Base-by-base conservation (phyloP, 1,140 invertebrate species). In the Drosophila parabipectinata region DNA sequence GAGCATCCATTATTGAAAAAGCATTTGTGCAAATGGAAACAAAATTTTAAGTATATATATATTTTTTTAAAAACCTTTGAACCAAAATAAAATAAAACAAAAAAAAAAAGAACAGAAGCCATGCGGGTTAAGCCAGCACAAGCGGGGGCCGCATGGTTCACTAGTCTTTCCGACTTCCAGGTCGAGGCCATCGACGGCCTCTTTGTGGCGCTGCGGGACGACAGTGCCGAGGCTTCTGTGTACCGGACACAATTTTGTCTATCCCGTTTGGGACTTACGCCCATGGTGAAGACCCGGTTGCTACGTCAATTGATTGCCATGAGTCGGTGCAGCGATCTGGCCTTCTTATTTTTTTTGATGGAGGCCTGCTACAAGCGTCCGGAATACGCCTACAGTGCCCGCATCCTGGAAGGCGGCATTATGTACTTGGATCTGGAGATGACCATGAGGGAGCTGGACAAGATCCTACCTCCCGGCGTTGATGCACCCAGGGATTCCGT, bases 341-440 rank as follows among this genome's bases (percentile, higher is more conserved):
- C 72, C 15, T 76, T 77, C 1, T 50, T 77, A 3, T 76, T 76
- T 44, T 77, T 77, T 15, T 51, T 77, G 2, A 12, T 55, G 18
- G 73, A 77, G 51, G 63, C 62, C 9, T 52, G 56, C 12, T 77
- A 77, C 9, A 77, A 69, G 24, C 44, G 21, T 1, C 24, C 55
- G 2, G 37, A 39, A 3, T 50, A 28, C 3, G 24, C 12, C 8
- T 68, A 69, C 15, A 63, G 52, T 24, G 63, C 61, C 7, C 28
- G 48, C 4, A 55, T 77, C 9, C 4, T 77, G 12, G 76, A 61
- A 56, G 37, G 72, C 8, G 47, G 34, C n/a, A 68, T 77, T 12
- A 69, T 53, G 14, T 58, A 34, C 5, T 10, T 77, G 12, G 73
- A 77, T 2, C 18, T 77, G 30, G 54, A 68, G 18, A 61, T 77